A percentile compares a stretch with the other conserved stretches of the same genome.
Evolutionary conservation across 1,140 invertebrate species (phyloP).

Genomic region (Helicorthomorpha holstii): DNA sequence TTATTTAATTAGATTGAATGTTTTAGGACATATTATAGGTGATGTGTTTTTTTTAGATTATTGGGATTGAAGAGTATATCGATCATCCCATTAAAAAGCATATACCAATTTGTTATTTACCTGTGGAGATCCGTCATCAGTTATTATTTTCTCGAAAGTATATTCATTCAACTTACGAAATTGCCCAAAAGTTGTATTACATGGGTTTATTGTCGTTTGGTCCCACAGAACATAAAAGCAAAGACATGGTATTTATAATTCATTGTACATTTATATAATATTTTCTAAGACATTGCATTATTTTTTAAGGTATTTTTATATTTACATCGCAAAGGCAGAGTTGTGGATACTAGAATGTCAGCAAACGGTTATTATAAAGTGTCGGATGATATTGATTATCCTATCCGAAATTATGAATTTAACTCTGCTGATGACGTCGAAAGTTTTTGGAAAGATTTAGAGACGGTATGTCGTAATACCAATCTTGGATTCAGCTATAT

Average conservation of each 20-base stretch:
- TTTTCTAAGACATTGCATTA: constrained; percentile 5
- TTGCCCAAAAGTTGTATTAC: constrained; percentile 37
- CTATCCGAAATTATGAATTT: constrained; percentile 36
- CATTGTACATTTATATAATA: too few relatives aligned
- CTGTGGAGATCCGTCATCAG: constrained; percentile 30
- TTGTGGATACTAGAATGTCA: constrained; percentile 48
- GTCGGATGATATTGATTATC: constrained; percentile 37
- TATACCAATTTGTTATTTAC: constrained; percentile 39
- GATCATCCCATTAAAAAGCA: constrained; percentile 48
- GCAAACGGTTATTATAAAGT: constrained; percentile 42
- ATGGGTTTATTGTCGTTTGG: constrained; percentile 55
- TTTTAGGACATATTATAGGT: constrained; percentile 1
- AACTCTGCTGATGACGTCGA: constrained; percentile 34
- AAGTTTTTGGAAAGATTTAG: constrained; percentile 54
- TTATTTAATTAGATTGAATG: too few relatives aligned
- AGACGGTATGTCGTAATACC: constrained; percentile 46
- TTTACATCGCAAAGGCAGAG: constrained; percentile 38
- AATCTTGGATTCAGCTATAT: constrained; percentile 29
- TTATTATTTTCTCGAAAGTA: constrained; percentile 41
- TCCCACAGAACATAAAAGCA: constrained; percentile 42
- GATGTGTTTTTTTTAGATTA: constrained; percentile 13
- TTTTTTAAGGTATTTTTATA: constrained; percentile 39
- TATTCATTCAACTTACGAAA: constrained; percentile 40
- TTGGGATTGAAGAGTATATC: constrained; percentile 38
- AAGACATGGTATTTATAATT: constrained; percentile 51